phyloP scores from a whole-genome alignment of 2,113 vertebrate species.

The Ornithorhynchus anatinus region DNA sequence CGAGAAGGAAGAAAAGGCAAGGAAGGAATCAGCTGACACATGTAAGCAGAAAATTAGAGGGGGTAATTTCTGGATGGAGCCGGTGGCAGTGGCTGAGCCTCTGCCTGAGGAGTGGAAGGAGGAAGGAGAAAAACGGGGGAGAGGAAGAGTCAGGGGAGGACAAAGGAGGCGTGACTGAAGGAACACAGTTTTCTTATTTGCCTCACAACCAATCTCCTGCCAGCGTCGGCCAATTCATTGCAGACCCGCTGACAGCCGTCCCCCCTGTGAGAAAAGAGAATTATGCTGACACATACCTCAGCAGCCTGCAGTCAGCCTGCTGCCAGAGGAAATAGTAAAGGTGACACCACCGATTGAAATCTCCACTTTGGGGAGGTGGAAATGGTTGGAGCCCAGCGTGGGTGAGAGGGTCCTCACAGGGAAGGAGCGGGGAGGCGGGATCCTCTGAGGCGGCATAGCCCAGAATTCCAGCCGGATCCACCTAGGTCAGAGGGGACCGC shows the following conservation, averaged over 20 bases:
- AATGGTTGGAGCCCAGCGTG: background rate
- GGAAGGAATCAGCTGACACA: no score
- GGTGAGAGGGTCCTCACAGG: rapidly evolving
- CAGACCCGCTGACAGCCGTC: background rate
- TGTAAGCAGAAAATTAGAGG: no score
- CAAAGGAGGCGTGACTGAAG: background rate
- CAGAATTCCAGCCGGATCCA: rapidly evolving
- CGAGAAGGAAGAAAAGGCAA: no score
- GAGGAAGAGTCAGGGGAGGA: background rate
- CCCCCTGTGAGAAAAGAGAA: background rate
- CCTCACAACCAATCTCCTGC: background rate
- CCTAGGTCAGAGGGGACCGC: background rate
- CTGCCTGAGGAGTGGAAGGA: no score
- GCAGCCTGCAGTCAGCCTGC: background rate
- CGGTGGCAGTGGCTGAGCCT: no score
- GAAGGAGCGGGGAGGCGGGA: rapidly evolving
- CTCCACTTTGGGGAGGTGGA: background rate
- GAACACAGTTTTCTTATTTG: background rate
- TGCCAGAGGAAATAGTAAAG: background rate
- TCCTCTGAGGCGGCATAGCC: rapidly evolving
- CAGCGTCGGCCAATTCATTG: conserved; percentile 1
- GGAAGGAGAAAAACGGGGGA: background rate
- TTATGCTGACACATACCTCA: background rate
- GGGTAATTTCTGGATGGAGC: no score
- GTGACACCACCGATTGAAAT: background rate